A percentile compares a stretch with the other conserved stretches of the same genome.
These are phyloP conservation scores for Pectinophora gossypiella DNA, from an alignment of 1,140 invertebrate genomes.

Conservation along the genomic window DNA sequence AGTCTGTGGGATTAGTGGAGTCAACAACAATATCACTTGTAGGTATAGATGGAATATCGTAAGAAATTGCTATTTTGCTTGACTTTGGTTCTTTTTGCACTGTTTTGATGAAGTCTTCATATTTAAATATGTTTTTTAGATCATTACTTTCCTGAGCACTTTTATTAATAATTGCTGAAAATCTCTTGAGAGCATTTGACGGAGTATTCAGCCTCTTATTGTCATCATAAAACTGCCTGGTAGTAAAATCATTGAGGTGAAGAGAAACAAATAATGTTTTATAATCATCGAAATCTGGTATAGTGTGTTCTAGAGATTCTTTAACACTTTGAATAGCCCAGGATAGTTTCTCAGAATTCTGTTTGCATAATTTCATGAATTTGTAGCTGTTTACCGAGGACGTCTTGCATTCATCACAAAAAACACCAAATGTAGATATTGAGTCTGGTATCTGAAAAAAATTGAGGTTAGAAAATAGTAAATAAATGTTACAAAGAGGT, in stretches of 20 bases:
- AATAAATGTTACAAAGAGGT: no score
- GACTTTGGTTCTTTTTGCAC: neutral
- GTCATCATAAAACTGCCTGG: neutral
- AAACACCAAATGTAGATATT: neutral
- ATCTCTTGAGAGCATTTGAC: neutral
- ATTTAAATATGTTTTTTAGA: neutral
- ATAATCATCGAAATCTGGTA: neutral
- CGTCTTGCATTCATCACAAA: slow-evolving; percentile 11
- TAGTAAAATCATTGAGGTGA: neutral
- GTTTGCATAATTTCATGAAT: slow-evolving; percentile 16
- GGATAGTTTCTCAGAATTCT: slow-evolving; percentile 5
- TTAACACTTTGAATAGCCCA: neutral
- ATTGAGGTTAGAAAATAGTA: neutral
- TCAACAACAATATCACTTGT: slow-evolving; percentile 12
- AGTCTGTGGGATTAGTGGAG: slow-evolving; percentile 5
- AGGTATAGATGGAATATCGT: neutral
- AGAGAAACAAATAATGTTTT: neutral
- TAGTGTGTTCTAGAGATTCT: neutral
- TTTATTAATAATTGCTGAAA: no score
- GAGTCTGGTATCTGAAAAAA: neutral
- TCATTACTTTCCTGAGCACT: no score
- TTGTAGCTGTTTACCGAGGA: slow-evolving; percentile 9
- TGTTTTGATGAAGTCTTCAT: neutral
- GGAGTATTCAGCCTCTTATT: neutral
- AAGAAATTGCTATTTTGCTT: neutral